Conservation (phyloP, 2,888 invertebrate species). For the Caenorhabditis sp. region DNA sequence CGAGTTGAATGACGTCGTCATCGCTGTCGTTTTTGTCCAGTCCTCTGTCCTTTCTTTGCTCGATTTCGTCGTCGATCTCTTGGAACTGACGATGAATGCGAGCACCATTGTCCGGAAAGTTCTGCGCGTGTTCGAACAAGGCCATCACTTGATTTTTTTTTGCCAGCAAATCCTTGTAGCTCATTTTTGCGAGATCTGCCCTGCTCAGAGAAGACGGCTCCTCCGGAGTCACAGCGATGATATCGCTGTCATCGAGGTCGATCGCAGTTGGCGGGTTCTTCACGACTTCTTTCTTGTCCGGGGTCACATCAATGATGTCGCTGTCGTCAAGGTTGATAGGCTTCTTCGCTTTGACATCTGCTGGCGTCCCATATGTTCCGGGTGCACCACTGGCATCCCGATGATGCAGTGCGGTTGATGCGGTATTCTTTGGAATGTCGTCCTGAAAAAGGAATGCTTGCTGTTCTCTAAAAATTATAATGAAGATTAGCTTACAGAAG, state of each 20-base stretch:
- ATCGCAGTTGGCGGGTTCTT: too few species aligned
- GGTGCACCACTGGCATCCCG: too few species aligned
- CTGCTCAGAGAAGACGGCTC: not conserved
- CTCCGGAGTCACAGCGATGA: not conserved
- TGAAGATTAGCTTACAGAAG: not conserved
- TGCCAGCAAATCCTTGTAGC: slow-evolving; percentile 13
- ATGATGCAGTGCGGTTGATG: slow-evolving; percentile 17
- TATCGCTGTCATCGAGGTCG: not conserved
- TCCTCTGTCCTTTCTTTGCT: slow-evolving; percentile 19
- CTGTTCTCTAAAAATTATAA: not conserved
- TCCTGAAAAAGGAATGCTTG: slow-evolving; percentile 9
- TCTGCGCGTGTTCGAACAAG: slow-evolving; percentile 5
- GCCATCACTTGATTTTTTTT: slow-evolving; percentile 29
- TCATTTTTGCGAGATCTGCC: slow-evolving; percentile 12
- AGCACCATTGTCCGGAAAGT: slow-evolving; percentile 38
- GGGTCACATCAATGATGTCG: not conserved
- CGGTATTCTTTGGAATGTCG: slow-evolving; percentile 7
- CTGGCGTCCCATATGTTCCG: too few species aligned
- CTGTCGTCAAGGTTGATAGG: not conserved
- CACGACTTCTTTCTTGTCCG: too few species aligned
- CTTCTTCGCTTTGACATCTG: too few species aligned
- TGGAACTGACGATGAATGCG: slow-evolving; percentile 24
- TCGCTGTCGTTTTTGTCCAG: slow-evolving; percentile 1
- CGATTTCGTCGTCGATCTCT: slow-evolving; percentile 41
- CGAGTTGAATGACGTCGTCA: slow-evolving; percentile 2